phyloP scores from a whole-genome alignment of 2,797 vertebrate genomes.

The Cyclopterus lumpus region DNA sequence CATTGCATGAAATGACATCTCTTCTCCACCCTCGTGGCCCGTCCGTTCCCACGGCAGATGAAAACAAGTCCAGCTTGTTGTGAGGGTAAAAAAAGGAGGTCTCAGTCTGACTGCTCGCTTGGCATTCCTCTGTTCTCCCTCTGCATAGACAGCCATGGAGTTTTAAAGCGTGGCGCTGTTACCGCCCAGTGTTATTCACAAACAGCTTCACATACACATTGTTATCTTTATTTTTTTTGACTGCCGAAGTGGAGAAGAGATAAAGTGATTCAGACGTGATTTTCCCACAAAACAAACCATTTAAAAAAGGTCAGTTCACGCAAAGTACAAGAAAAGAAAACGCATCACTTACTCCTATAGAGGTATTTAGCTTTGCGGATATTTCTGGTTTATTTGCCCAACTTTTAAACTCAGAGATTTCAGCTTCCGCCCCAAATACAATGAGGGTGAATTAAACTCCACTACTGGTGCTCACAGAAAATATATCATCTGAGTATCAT shows the following conservation, averaged over 20 bases:
- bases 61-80: constrained; percentile 18
- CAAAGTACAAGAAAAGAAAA: neutral
- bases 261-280: constrained; percentile 13
- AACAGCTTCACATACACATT: constrained; percentile 1
- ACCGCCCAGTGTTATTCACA: constrained; percentile 23
- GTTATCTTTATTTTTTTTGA: neutral
- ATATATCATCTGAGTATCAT: neutral
- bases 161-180: constrained; percentile 13
- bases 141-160: constrained; percentile 5
- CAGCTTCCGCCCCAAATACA: neutral
- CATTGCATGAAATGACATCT: constrained; percentile 19
- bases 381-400: constrained; percentile 3
- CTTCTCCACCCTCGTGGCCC: neutral
- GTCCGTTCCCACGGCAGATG: constrained; percentile 7
- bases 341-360: neutral
- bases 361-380: constrained; percentile 1
- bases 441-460: neutral
- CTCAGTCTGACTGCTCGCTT: constrained; percentile 32
- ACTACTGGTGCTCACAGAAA: neutral
- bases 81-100: constrained; percentile 36
- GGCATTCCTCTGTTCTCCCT: constrained; percentile 30
- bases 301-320: constrained; percentile 8
- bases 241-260: constrained; percentile 24
- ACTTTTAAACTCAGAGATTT: neutral
- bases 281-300: constrained; percentile 19